Conservation (phyloP, 35 echinoderm and acorn worm species). For the Lytechinus pictus region DNA sequence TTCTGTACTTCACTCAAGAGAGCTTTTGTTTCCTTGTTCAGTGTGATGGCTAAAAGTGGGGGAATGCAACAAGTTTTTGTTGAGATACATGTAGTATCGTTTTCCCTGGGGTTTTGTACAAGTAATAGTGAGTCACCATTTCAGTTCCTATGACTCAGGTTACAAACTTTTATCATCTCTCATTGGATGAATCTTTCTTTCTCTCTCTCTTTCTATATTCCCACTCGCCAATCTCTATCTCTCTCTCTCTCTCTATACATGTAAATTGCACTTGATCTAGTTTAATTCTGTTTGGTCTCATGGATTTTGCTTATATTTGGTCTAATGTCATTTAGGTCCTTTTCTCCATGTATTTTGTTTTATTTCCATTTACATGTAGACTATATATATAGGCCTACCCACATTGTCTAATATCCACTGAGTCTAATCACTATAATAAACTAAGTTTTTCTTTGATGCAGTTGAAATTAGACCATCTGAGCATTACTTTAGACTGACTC, state of each 20-base stretch:
- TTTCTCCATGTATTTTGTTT: background rate
- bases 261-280: no score
- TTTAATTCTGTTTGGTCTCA: background rate
- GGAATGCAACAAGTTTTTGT: slow-evolving; percentile 11
- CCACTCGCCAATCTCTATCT: background rate
- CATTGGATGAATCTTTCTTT: slow-evolving; percentile 26
- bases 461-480: no score
- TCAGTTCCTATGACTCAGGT: slow-evolving; percentile 34
- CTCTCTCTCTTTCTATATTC: background rate
- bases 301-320: background rate
- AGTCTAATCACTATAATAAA: no score
- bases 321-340: background rate
- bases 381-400: no score
- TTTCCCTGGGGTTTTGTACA: background rate
- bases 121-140: slow-evolving; percentile 14
- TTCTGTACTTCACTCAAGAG: background rate
- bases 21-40: background rate
- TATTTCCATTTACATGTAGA: no score
- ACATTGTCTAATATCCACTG: no score
- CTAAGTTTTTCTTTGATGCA: no score
- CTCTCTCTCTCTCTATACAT: background rate
- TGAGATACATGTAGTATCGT: background rate
- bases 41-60: background rate
- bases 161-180: slow-evolving; percentile 14
- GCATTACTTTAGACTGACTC: no score